Evolutionary conservation across 2,888 invertebrate genomes (phyloP).

Genomic region (Philereme transversata): DNA sequence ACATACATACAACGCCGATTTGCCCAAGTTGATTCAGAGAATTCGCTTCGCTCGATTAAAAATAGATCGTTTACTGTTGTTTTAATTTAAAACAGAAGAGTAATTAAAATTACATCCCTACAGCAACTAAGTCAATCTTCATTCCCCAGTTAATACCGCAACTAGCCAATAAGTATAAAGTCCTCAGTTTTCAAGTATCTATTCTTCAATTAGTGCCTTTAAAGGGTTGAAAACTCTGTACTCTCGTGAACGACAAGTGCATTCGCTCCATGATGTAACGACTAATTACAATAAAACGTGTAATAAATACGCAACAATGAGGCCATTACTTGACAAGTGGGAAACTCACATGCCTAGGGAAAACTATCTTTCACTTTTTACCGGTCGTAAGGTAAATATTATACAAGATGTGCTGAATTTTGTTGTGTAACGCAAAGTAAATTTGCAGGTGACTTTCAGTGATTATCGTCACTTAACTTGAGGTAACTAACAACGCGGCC

Average conservation of each 20-base stretch:
- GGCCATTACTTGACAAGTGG: constrained; percentile 39
- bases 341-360: constrained; percentile 48
- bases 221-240: constrained; percentile 12
- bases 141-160: too few species aligned
- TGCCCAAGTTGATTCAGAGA: too few species aligned
- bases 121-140: too few species aligned
- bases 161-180: too few species aligned
- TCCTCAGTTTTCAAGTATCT: too few species aligned
- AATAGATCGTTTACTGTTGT: too few species aligned
- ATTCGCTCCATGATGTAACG: constrained; percentile 19
- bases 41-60: too few species aligned
- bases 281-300: constrained; percentile 24
- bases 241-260: constrained; percentile 1
- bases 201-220: too few species aligned
- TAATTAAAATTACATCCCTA: too few species aligned
- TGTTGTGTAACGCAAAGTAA: constrained; percentile 18
- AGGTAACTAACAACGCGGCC: too few species aligned
- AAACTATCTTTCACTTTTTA: constrained; percentile 52
- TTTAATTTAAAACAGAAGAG: too few species aligned
- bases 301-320: constrained; percentile 37
- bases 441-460: constrained; percentile 15
- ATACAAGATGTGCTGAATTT: constrained; percentile 27
- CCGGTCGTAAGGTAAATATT: constrained; percentile 47
- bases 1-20: too few species aligned
- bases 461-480: neutral